A percentile compares a stretch with the other conserved stretches of the same genome.
Conservation (phyloP, 1,140 invertebrate species). For the Colletes gigas region DNA sequence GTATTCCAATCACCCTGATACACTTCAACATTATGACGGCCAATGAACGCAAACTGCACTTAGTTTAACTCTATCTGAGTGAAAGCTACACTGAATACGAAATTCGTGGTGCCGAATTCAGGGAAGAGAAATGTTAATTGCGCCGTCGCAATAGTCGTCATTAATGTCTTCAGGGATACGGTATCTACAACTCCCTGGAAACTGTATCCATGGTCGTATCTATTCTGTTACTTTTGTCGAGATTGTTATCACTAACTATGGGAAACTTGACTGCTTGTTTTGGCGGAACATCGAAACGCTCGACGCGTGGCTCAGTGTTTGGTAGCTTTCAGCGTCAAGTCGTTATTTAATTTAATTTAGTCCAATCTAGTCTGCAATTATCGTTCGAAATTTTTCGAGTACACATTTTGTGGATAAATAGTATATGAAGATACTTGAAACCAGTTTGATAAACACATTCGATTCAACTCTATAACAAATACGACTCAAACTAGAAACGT, state of each 20-base stretch:
- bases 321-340: too few relatives aligned
- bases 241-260: neutral
- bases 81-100: slow-evolving; percentile 66
- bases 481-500: too few relatives aligned
- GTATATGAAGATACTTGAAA: too few relatives aligned
- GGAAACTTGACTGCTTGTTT: too few relatives aligned
- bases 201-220: slow-evolving; percentile 39
- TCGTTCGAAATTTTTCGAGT: too few relatives aligned
- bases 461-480: too few relatives aligned
- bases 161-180: slow-evolving; percentile 41
- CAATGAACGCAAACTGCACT: slow-evolving; percentile 69
- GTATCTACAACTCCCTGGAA: slow-evolving; percentile 15
- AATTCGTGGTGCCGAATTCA: slow-evolving; percentile 54
- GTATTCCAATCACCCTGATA: slow-evolving; percentile 68
- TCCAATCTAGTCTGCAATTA: too few relatives aligned
- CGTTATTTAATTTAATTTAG: too few relatives aligned
- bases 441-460: too few relatives aligned
- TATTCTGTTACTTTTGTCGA: neutral
- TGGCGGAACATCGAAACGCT: too few relatives aligned
- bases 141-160: slow-evolving; percentile 34
- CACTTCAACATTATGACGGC: slow-evolving; percentile 64
- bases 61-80: slow-evolving; percentile 64
- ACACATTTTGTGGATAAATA: too few relatives aligned
- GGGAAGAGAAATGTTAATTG: slow-evolving; percentile 4
- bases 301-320: too few relatives aligned